Evolutionary conservation across 2,888 invertebrate species (phyloP), one percentile per base, ranked within the genome.

Genomic region (Hemaris fuciformis): DNA sequence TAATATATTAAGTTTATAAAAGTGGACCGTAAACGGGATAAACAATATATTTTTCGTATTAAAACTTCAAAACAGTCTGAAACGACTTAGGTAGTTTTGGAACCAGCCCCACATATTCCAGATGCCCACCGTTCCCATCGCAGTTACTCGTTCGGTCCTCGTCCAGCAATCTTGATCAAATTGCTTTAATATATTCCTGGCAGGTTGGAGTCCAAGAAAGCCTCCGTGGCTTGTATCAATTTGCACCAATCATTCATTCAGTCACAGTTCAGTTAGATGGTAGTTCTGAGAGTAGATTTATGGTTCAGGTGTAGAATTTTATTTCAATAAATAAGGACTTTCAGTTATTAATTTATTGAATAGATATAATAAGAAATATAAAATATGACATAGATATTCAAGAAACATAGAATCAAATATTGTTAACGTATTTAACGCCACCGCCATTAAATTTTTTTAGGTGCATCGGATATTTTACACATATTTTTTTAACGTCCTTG

Each of bases 161-260:
- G 46, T 46, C 46, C 25, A 53, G 27, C 53, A 53, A 53, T 53
- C 53, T 53, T 53, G 31, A 31, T 53, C 53, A 18, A 53, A 53
- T 53, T 18, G 53, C 53, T 53, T 18, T 31, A 53, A 53, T 43
- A 43, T 43, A 27, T 27, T 27, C 27, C 48, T 38, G 38, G 38
- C 18, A 53, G 27, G 27, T 31, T 31, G 31, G 1, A 53, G 27
- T 53, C 27, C 31, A 53, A 27, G 31, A 53, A 25, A 15, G 48
- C 15, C 23, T 31, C 48, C 53, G 23, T 23, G 27, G 15, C 53
- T 4, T 18, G 15, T 18, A n/a, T 31, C 31, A 31, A 31, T 53
- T 48, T 53, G 18, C 48, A 15, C 3, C 31, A 53, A 8, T 27
- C 48, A 23, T 48, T 23, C 46, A 46, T 27, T 48, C 15, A 27